Percentiles rank a stretch among this genome's conserved stretches.
Conservation (phyloP, 1,140 invertebrate species). For the Brachionus manjavacas region DNA sequence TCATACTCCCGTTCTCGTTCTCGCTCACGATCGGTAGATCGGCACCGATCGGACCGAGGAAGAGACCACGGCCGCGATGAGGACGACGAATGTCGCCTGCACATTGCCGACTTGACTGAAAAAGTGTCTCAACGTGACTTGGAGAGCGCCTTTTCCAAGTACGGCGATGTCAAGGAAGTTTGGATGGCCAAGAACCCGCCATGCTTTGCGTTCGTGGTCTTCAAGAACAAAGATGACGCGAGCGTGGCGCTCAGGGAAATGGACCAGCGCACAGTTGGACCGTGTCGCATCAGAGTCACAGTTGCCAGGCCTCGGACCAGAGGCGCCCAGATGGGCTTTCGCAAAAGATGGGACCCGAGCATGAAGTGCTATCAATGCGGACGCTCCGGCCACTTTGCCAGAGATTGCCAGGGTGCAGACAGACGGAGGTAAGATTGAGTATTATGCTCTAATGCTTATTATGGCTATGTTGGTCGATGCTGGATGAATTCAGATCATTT, state of each 20-base stretch:
- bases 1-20: background rate
- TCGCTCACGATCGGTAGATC: background rate
- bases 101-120: constrained; percentile 50
- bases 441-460: background rate
- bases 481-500: constrained; percentile 18
- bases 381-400: constrained; percentile 52
- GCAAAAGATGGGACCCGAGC: constrained; percentile 48
- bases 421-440: constrained; percentile 12
- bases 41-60: background rate
- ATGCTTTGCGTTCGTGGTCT: constrained; percentile 57
- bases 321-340: constrained; percentile 42
- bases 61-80: background rate
- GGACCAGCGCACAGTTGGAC: constrained; percentile 47
- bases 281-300: constrained; percentile 49
- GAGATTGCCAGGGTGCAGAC: constrained; percentile 28
- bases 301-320: constrained; percentile 52
- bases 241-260: constrained; percentile 52
- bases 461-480: constrained; percentile 27
- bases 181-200: constrained; percentile 56
- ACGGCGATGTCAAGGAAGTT: constrained; percentile 53
- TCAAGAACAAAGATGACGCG: constrained; percentile 53
- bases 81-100: constrained; percentile 48
- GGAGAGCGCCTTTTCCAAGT: constrained; percentile 51
- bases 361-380: constrained; percentile 56
- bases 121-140: constrained; percentile 49